Conservation (phyloP, 2,888 invertebrate species). For the Troilus luridus region DNA sequence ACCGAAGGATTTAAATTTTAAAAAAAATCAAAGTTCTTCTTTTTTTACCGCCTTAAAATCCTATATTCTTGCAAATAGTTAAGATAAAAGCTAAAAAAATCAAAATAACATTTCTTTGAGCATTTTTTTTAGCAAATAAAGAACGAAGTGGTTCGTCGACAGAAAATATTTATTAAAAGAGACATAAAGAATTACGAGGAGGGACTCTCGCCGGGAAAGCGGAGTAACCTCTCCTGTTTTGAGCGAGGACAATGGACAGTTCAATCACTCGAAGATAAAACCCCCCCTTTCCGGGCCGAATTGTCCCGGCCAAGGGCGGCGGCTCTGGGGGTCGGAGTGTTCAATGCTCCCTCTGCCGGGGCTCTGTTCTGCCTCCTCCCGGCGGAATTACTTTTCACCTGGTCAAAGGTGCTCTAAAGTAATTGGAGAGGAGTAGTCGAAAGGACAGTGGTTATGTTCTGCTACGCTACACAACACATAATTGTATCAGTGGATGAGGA, state of each 20-base stretch:
- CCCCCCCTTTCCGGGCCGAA: neutral
- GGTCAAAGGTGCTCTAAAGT: neutral
- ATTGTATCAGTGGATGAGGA: too few relatives aligned
- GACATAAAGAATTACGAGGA: neutral
- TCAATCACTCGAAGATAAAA: slow-evolving; percentile 22
- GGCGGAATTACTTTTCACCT: neutral
- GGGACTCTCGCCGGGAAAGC: neutral
- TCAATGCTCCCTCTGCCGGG: too few relatives aligned
- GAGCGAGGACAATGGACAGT: neutral
- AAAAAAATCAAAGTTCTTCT: too few relatives aligned
- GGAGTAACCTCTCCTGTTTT: slow-evolving; percentile 4
- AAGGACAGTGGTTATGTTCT: neutral
- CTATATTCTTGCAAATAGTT: too few relatives aligned
- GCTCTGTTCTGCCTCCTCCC: neutral
- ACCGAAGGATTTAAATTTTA: too few relatives aligned
- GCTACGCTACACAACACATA: too few relatives aligned
- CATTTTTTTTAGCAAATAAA: neutral
- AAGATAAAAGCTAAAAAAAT: too few relatives aligned
- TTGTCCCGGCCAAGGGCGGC: neutral
- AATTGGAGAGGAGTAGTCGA: neutral
- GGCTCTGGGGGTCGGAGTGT: too few relatives aligned
- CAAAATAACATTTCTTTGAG: too few relatives aligned
- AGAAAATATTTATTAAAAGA: neutral
- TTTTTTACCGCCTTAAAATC: too few relatives aligned
- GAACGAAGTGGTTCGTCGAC: neutral